Evolutionary conservation across 2,888 invertebrate species (phyloP), one percentile per base, ranked within the genome.

Genomic region (Andricus quercusramuli): DNA sequence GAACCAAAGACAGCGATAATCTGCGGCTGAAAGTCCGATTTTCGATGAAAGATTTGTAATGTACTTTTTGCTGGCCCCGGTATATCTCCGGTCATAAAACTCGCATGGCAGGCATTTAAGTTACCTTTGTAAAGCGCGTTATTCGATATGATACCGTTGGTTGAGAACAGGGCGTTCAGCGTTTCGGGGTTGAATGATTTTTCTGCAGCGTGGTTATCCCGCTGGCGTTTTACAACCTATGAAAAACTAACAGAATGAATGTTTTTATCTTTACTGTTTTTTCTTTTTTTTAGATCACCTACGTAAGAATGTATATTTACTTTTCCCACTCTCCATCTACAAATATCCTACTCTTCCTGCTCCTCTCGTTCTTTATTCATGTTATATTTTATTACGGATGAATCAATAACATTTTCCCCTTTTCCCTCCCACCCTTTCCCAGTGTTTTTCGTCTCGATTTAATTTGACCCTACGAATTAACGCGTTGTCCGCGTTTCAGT

Each of bases 131-230:
- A 83, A 84, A 84, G 84, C 83, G 83, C 84, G 83, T 87, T 84
- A 83, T 80, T 84, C 80, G 78, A 82, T 66, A 78, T 81, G 56
- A 56, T 80, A 79, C 79, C 78, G 74, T 80, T 74, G 83, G 81
- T 81, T 83, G 87, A 87, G 85, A 90, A 91, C 92, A 91, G 92
- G 91, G 91, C 90, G 90, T 91, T 92, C 90, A 85, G 89, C 91
- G 88, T 89, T 87, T 88, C 89, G 89, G 90, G 90, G 88, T 86
- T 86, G 84, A 83, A 87, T 89, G 87, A 85, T 89, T 89, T 88
- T 51, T 74, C 37, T n/a, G 85, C 86, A 88, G 89, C 87, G 89
- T 89, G 90, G 89, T 74, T 89, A 85, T 88, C 89, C 86, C 90
- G 88, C 89, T 90, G 87, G 89, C 89, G 83, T 89, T 87, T 89